Evolutionary conservation across 2,797 vertebrate species (phyloP).

Genomic region (Triplophysa yarkandensis): DNA sequence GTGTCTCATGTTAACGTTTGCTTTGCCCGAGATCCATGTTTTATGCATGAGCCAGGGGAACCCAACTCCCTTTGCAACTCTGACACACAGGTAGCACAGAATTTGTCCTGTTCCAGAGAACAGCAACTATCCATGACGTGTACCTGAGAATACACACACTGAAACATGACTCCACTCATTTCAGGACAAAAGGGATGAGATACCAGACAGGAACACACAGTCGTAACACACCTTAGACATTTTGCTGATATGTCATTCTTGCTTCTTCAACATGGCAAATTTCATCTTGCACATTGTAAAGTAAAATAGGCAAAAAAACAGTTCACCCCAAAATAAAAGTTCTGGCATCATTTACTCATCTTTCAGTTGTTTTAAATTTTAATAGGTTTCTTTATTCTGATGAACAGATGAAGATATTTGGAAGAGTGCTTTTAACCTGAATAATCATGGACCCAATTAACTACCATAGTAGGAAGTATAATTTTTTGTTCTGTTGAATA

Average conservation of each 20-base stretch:
- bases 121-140: constrained; percentile 47
- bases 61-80: constrained; percentile 62
- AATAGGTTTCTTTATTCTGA: too few species aligned
- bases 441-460: too few species aligned
- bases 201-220: constrained; percentile 27
- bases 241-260: neutral
- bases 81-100: constrained; percentile 42
- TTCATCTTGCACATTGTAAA: too few species aligned
- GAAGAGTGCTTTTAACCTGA: too few species aligned
- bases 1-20: constrained; percentile 57
- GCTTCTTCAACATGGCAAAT: too few species aligned
- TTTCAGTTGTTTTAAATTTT: too few species aligned
- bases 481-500: too few species aligned
- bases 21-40: constrained; percentile 67
- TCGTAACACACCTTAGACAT: constrained; percentile 56
- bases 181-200: constrained; percentile 35
- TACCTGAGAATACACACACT: constrained; percentile 36
- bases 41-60: constrained; percentile 79
- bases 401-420: too few species aligned
- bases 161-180: constrained; percentile 54
- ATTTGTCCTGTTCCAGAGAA: constrained; percentile 31
- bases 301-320: too few species aligned
- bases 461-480: too few species aligned
- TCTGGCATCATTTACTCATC: too few species aligned
- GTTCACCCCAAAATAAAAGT: too few species aligned